A percentile compares a stretch with the other conserved stretches of the same genome.
phyloP scores from a whole-genome alignment of 2,797 vertebrate species.

The Peromyscus melanophrys region DNA sequence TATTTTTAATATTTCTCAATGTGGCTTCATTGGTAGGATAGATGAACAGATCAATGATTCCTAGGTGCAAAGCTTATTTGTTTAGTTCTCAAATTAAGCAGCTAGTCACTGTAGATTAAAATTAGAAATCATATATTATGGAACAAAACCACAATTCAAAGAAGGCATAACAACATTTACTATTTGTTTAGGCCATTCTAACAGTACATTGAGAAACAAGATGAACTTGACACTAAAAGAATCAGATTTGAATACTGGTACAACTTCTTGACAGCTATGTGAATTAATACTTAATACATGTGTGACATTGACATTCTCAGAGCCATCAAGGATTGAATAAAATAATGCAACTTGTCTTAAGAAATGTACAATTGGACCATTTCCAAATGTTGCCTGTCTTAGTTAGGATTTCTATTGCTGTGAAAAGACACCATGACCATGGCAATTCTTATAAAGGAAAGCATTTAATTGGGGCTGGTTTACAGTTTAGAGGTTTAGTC shows the following conservation, averaged over 20 bases:
- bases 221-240: slow-evolving; percentile 57
- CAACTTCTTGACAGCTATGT: slow-evolving; percentile 50
- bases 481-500: not conserved
- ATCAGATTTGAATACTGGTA: slow-evolving; percentile 54
- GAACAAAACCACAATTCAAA: slow-evolving; percentile 65
- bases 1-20: not conserved
- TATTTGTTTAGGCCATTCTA: not conserved
- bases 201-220: slow-evolving; percentile 50
- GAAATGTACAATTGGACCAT: not conserved
- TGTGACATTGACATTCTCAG: slow-evolving; percentile 37
- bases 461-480: not conserved
- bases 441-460: not conserved
- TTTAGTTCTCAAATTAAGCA: slow-evolving; percentile 23
- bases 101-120: slow-evolving; percentile 48
- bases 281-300: slow-evolving; percentile 51
- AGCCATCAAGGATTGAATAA: slow-evolving; percentile 37
- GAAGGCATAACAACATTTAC: slow-evolving; percentile 34
- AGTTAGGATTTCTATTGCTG: not conserved
- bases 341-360: slow-evolving; percentile 58
- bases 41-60: slow-evolving; percentile 38
- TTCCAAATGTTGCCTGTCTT: not conserved
- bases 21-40: not conserved
- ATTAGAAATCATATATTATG: slow-evolving; percentile 52
- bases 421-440: not conserved
- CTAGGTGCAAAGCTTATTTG: not conserved